phyloP scores from a whole-genome alignment of 2,797 vertebrate genomes.

The Enteromius anoplus region DNA sequence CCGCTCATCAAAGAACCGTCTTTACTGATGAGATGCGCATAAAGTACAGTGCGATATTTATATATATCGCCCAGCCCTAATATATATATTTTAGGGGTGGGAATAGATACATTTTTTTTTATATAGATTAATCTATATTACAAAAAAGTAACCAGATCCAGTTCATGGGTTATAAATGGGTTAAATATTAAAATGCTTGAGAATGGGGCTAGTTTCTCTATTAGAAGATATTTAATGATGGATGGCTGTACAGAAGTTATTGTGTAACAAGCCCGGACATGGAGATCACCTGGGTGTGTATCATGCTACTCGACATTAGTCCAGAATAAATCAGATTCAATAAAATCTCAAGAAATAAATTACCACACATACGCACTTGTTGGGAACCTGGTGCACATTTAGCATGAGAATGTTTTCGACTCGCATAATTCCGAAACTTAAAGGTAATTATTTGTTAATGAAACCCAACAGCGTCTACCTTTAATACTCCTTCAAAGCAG shows the following conservation, averaged over 20 bases:
- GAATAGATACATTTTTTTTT: no score
- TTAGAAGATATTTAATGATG: neutral
- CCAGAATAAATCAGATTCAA: neutral
- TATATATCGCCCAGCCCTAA: no score
- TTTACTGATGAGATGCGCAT: no score
- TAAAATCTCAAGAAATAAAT: neutral
- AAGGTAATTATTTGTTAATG: conserved; percentile 10
- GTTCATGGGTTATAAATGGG: no score
- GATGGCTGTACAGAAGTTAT: neutral
- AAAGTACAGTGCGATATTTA: no score
- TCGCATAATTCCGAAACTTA: neutral
- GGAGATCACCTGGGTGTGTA: neutral
- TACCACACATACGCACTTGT: neutral
- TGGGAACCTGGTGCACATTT: neutral
- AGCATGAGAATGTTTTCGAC: neutral
- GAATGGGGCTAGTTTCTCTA: neutral
- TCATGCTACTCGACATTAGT: neutral
- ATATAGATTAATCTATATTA: no score
- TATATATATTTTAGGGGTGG: no score
- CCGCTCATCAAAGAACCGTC: no score
- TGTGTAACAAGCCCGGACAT: neutral
- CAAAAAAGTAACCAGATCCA: no score
- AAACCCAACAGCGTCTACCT: neutral
- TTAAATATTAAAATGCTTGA: neutral
- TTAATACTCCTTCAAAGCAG: conserved; percentile 22